phyloP scores from a whole-genome alignment of 2,888 invertebrate species.

The Apotomis betuletana region DNA sequence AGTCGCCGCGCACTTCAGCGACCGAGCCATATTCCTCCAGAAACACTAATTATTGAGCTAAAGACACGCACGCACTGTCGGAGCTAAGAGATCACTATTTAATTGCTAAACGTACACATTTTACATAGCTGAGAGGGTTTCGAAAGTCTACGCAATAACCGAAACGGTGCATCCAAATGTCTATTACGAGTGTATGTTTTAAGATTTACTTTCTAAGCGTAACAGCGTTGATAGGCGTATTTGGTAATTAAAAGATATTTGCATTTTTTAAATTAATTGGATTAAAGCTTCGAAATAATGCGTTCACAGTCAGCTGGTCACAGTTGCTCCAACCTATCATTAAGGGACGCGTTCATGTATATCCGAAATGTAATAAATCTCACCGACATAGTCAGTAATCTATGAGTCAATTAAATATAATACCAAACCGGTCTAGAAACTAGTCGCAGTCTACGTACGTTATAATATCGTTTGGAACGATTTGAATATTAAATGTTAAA shows the following conservation, averaged over 20 bases:
- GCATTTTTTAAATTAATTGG: conserved; percentile 34
- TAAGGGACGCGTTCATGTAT: conserved; percentile 29
- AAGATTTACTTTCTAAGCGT: conserved; percentile 59
- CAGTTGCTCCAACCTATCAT: conserved; percentile 27
- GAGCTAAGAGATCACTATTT: conserved; percentile 58
- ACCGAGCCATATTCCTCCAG: conserved; percentile 57
- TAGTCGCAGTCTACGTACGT: conserved; percentile 16
- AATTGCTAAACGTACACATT: conserved; percentile 57
- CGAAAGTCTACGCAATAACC: conserved; percentile 74
- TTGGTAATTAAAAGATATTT: conserved; percentile 32
- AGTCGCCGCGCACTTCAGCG: conserved; percentile 60
- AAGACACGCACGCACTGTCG: conserved; percentile 48
- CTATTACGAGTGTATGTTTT: conserved; percentile 37
- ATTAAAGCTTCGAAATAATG: conserved; percentile 27
- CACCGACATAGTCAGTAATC: conserved; percentile 40
- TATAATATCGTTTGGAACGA: conserved; percentile 14
- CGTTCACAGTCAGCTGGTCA: conserved; percentile 23
- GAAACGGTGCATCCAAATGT: conserved; percentile 64
- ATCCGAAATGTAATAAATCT: conserved; percentile 37
- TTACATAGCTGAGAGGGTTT: conserved; percentile 69
- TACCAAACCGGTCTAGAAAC: conserved; percentile 44
- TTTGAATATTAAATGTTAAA: conserved; percentile 26
- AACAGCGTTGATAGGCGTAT: conserved; percentile 42
- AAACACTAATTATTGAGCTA: conserved; percentile 43
- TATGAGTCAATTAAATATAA: conserved; percentile 45